phyloP scores from a whole-genome alignment of 2,797 vertebrate species.

The Lepidocolaptes lacrymiger region DNA sequence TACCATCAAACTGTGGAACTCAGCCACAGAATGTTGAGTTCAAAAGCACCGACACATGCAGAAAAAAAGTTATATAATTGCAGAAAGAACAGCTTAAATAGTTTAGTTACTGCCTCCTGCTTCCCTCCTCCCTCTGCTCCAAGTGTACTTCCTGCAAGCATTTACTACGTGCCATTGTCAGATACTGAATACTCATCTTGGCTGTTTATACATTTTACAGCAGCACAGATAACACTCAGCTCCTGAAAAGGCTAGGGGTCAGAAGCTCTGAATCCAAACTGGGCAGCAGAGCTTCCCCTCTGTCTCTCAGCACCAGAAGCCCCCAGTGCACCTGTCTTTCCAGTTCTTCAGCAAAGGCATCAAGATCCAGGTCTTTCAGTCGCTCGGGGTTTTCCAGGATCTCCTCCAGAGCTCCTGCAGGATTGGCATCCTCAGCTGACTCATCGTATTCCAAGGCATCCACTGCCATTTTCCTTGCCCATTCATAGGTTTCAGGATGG shows the following conservation, averaged over 20 bases:
- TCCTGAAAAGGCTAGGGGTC: background rate
- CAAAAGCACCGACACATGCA: background rate
- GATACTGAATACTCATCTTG: background rate
- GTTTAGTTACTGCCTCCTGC: background rate
- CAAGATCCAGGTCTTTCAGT: slow-evolving; percentile 95
- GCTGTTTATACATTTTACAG: background rate
- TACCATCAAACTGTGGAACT: background rate
- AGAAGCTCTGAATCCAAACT: background rate
- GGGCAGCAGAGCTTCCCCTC: background rate
- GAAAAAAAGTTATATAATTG: background rate
- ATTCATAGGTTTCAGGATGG: slow-evolving; percentile 98
- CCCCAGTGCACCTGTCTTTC: slow-evolving; percentile 89
- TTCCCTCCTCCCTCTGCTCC: background rate
- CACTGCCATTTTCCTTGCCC: slow-evolving; percentile 99
- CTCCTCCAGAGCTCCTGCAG: slow-evolving; percentile 95
- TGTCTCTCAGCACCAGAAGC: background rate
- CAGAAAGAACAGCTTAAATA: background rate
- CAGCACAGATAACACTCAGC: background rate
- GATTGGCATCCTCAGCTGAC: slow-evolving; percentile 97
- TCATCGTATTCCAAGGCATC: slow-evolving; percentile 98
- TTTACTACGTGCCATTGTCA: background rate
- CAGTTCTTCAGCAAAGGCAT: slow-evolving; percentile 97
- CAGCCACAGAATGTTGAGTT: background rate
- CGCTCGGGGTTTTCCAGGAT: slow-evolving; percentile 98
- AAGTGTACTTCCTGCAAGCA: background rate